Percentiles rank a stretch among this genome's conserved stretches.
phyloP scores from a whole-genome alignment of 1,140 invertebrate species.

The Ganaspis sp. region DNA sequence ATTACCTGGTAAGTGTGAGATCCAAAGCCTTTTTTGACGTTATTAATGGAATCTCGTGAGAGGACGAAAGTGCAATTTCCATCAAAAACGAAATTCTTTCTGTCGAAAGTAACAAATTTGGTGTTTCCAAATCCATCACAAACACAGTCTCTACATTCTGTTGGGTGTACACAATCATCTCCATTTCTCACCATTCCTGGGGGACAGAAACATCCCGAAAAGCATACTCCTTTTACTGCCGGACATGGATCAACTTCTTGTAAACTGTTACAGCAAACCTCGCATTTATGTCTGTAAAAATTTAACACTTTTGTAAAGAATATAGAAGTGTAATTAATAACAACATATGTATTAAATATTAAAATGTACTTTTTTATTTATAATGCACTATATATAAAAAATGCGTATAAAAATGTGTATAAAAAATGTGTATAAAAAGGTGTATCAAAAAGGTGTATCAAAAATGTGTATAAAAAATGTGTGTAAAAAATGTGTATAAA shows the following conservation, averaged over 20 bases:
- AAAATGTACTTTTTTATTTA: too few species aligned
- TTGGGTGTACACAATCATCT: conserved; percentile 82
- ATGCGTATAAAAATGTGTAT: too few species aligned
- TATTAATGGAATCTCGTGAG: conserved; percentile 78
- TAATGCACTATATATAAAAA: too few species aligned
- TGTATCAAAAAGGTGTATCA: too few species aligned
- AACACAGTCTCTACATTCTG: conserved; percentile 85
- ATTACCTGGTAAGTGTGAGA: conserved; percentile 80
- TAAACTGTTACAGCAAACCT: conserved; percentile 83
- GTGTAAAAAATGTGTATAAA: too few species aligned
- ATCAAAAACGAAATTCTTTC: conserved; percentile 82
- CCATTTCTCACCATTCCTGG: conserved; percentile 84
- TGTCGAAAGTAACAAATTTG: conserved; percentile 85
- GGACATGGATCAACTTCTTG: conserved; percentile 80
- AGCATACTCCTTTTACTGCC: conserved; percentile 80
- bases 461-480: too few species aligned
- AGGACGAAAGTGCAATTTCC: conserved; percentile 89
- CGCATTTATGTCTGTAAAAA: conserved; percentile 77
- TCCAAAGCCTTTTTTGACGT: conserved; percentile 55
- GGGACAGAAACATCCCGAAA: conserved; percentile 90
- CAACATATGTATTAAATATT: too few species aligned
- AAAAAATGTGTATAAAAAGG: too few species aligned
- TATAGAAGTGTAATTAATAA: too few species aligned
- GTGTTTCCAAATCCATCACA: conserved; percentile 85
- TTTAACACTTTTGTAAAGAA: too few species aligned